Evolutionary conservation across 2,113 vertebrate species (phyloP), one percentile per base, ranked within the genome.

Genomic region (Muscicapa adusta): DNA sequence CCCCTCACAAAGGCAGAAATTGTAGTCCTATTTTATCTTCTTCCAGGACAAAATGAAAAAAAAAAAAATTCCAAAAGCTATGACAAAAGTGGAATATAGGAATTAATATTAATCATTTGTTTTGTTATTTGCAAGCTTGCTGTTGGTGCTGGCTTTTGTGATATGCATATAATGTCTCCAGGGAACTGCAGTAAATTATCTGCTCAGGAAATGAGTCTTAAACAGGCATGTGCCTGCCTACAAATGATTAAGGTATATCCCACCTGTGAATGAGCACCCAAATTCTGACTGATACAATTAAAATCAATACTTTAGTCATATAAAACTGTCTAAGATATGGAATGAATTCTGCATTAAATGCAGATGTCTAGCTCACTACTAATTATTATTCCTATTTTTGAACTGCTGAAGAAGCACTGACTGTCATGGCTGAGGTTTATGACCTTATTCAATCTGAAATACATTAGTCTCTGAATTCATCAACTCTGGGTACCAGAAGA

Each of bases 51-150:
- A 63, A 95, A 91, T 93, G 92, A 75, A 94, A 28, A 15, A 75
- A 15, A 75, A 82, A 50, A 95, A 80, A 58, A 89, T 84, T 91
- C 79, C 56, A 88, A 97, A 96, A 82, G 66, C 26, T 83, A 94
- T 88, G 84, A 97, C 62, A 94, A 60, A 97, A 91, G 51, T 93
- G 28, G 48, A 81, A 50, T 47, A 50, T 81, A 85, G 82, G 92
- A 97, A 98, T 98, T 93, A 97, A 97, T 97, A 97, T 97, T 98
- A 96, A 97, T 94, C 86, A 95, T 75, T 96, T 92, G 81, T 95
- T 97, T 95, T 94, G 78, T 72, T 91, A 91, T 94, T 96, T 96
- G 94, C 92, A 95, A 83, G 95, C 85, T 85, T 91, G 62, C 85
- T 93, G 85, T 87, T 95, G 94, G 84, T 92, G 89, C 96, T 96